Conservation (phyloP, 2,797 vertebrate species). For the Melanotaenia parkinsoni region DNA sequence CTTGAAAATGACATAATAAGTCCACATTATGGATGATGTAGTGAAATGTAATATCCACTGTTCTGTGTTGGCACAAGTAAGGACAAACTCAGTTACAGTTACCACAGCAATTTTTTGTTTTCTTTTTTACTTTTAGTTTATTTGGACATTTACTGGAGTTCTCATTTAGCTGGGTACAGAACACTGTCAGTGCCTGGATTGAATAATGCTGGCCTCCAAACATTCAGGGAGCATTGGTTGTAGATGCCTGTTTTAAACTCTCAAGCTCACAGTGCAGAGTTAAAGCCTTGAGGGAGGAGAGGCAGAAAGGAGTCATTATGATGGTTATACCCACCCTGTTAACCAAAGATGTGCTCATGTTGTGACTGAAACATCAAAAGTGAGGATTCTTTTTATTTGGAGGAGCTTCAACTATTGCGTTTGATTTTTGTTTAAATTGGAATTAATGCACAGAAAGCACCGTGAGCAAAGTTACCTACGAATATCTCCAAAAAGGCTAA, state of each 20-base stretch:
- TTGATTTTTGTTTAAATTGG: constrained; percentile 52
- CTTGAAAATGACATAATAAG: constrained; percentile 74
- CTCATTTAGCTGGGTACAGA: constrained; percentile 30
- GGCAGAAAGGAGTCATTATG: constrained; percentile 53
- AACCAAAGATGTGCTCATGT: constrained; percentile 53
- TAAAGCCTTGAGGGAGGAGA: constrained; percentile 47
- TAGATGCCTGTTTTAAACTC: constrained; percentile 23
- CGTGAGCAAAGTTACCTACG: too few species aligned
- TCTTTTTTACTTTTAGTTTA: constrained; percentile 54
- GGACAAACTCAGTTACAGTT: constrained; percentile 51
- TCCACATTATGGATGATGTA: constrained; percentile 72
- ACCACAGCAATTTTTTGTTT: constrained; percentile 58
- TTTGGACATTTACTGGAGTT: constrained; percentile 21
- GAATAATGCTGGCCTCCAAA: constrained; percentile 32
- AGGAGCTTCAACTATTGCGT: constrained; percentile 47
- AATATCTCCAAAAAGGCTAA: too few species aligned
- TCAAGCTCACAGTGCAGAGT: constrained; percentile 28
- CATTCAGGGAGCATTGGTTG: constrained; percentile 27
- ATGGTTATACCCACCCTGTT: constrained; percentile 47
- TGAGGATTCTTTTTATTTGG: constrained; percentile 43
- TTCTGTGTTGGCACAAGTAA: constrained; percentile 56
- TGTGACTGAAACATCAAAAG: constrained; percentile 54
- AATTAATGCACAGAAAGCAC: neutral
- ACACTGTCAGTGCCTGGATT: constrained; percentile 30
- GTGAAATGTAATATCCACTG: constrained; percentile 71